phyloP scores from a whole-genome alignment of 2,797 vertebrate genomes.

The Ambastaia sidthimunki region DNA sequence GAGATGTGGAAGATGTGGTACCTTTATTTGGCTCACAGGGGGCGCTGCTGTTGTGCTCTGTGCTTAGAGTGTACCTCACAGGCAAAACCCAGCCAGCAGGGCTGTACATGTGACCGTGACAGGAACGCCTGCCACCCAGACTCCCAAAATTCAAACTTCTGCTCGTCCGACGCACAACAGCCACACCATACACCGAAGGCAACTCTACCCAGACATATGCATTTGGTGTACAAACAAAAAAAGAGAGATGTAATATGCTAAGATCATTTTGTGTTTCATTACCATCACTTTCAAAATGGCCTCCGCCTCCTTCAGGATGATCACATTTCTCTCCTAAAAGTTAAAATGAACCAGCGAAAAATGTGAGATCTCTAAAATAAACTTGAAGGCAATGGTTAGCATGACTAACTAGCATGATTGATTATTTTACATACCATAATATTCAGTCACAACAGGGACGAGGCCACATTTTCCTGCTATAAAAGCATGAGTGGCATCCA shows the following conservation, averaged over 20 bases:
- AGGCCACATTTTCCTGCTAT: slow-evolving; percentile 88
- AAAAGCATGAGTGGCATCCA: slow-evolving; percentile 88
- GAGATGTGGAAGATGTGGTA: slow-evolving; percentile 57
- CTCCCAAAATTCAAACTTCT: slow-evolving; percentile 78
- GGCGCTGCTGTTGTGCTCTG: slow-evolving; percentile 71
- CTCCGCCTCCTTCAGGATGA: slow-evolving; percentile 65
- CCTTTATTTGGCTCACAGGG: slow-evolving; percentile 82
- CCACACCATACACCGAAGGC: slow-evolving; percentile 77
- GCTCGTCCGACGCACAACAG: slow-evolving; percentile 79
- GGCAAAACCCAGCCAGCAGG: slow-evolving; percentile 89
- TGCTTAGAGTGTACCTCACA: slow-evolving; percentile 72
- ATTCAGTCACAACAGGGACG: slow-evolving; percentile 87
- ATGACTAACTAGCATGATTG: too few species aligned
- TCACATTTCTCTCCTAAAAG: slow-evolving; percentile 71
- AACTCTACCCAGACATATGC: slow-evolving; percentile 70
- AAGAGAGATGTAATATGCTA: not conserved
- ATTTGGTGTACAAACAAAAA: not conserved
- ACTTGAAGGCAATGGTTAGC: not conserved
- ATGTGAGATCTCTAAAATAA: not conserved
- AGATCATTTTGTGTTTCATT: slow-evolving; percentile 33
- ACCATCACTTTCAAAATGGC: slow-evolving; percentile 74
- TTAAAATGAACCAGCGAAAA: slow-evolving; percentile 23
- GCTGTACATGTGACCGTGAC: slow-evolving; percentile 86
- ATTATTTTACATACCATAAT: slow-evolving; percentile 79
- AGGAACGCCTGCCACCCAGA: slow-evolving; percentile 83